phyloP scores from a whole-genome alignment of 2,797 vertebrate species.

The Melanotaenia boesemani region DNA sequence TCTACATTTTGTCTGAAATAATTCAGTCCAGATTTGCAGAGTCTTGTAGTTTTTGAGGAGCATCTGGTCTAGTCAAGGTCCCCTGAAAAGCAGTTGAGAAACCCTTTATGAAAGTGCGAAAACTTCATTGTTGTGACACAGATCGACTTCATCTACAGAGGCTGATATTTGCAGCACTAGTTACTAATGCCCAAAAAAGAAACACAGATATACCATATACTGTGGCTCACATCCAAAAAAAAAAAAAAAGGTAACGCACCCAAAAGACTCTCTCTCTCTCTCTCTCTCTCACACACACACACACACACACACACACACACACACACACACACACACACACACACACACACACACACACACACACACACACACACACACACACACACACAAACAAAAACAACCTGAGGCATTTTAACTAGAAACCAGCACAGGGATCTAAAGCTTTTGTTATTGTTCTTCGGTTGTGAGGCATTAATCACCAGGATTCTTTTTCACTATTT shows the following conservation, averaged over 20 bases:
- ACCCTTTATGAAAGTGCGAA: too few relatives aligned
- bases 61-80: background rate
- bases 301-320: too few relatives aligned
- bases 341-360: too few relatives aligned
- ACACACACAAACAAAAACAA: background rate
- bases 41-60: background rate
- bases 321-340: too few relatives aligned
- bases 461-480: background rate
- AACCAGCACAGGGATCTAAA: slow-evolving; percentile 5
- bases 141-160: background rate
- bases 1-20: too few relatives aligned
- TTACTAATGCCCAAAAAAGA: slow-evolving; percentile 4
- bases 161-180: background rate
- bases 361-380: too few relatives aligned
- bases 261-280: too few relatives aligned
- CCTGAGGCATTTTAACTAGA: background rate
- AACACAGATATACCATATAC: slow-evolving; percentile 1
- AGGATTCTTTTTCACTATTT: slow-evolving; percentile 13
- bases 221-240: slow-evolving; percentile 1
- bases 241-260: background rate
- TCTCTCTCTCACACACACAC: too few relatives aligned
- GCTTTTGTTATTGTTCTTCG: background rate
- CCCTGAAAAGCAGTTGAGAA: background rate
- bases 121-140: background rate
- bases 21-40: too few relatives aligned